These are phyloP conservation scores for Pithys albifrons DNA, from an alignment of 2,113 vertebrate species.

Conservation along the genomic window DNA sequence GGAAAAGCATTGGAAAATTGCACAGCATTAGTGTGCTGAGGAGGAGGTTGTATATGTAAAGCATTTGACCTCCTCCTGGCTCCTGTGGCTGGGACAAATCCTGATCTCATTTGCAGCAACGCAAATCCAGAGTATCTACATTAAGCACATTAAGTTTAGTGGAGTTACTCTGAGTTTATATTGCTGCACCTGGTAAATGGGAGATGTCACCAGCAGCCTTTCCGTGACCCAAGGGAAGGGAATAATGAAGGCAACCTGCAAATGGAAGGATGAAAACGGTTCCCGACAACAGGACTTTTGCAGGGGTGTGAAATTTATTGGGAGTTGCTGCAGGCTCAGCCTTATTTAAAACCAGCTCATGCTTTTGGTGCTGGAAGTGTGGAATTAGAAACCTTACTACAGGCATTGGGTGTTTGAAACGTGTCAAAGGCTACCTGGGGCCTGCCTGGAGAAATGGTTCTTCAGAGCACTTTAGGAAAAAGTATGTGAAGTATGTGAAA, in stretches of 20 bases:
- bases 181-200: neutral
- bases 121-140: neutral
- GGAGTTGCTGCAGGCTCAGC: neutral
- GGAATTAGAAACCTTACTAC: neutral
- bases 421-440: neutral
- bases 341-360: neutral
- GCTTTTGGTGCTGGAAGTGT: neutral
- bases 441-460: neutral
- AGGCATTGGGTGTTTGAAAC: neutral
- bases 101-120: neutral
- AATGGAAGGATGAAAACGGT: neutral
- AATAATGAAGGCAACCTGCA: neutral
- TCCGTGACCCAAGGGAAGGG: neutral
- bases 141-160: slow-evolving; percentile 24
- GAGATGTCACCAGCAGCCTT: slow-evolving; percentile 21
- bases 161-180: slow-evolving; percentile 18
- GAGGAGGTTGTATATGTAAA: slow-evolving; percentile 2
- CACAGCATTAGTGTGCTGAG: neutral
- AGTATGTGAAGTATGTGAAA: neutral
- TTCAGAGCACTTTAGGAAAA: neutral
- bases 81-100: neutral
- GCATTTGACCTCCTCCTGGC: neutral
- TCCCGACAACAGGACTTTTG: neutral
- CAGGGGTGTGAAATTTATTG: slow-evolving; percentile 20
- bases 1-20: neutral